These are phyloP conservation scores for Myxocyprinus asiaticus DNA, from an alignment of 2,113 vertebrate genomes.

Conservation along the genomic window DNA sequence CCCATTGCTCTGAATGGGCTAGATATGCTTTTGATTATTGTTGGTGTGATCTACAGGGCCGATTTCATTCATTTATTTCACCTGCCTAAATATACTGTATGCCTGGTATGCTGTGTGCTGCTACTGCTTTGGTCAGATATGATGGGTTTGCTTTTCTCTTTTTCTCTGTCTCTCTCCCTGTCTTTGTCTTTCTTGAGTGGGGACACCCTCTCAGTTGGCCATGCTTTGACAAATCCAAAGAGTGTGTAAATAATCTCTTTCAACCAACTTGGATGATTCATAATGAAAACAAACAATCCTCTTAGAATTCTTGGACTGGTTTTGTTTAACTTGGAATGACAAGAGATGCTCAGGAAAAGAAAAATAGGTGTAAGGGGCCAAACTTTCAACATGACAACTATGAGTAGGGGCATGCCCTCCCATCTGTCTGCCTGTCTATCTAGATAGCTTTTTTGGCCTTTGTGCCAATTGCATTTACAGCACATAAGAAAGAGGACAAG, in stretches of 20 bases:
- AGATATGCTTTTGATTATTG: constrained; percentile 47
- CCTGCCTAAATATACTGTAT: constrained; percentile 42
- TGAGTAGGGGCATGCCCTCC: constrained; percentile 2
- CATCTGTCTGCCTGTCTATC: neutral
- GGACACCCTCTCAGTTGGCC: neutral
- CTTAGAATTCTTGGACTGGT: constrained; percentile 18
- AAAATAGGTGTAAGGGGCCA: constrained; percentile 11
- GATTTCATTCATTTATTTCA: constrained; percentile 51
- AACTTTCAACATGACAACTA: constrained; percentile 31
- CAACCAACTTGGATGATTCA: constrained; percentile 48
- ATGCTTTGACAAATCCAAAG: neutral
- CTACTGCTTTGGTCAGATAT: constrained; percentile 22
- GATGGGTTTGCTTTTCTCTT: neutral
- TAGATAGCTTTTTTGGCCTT: neutral
- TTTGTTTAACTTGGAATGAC: constrained; percentile 38
- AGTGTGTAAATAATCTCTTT: neutral
- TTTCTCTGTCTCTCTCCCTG: constrained; percentile 34
- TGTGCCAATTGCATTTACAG: constrained; percentile 1
- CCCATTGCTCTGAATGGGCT: constrained; percentile 38
- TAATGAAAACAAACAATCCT: constrained; percentile 40
- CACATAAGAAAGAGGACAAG: too few species aligned
- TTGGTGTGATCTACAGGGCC: constrained; percentile 31
- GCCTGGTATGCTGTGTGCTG: neutral
- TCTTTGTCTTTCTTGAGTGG: constrained; percentile 17
- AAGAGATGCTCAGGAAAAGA: constrained; percentile 12